A percentile compares a stretch with the other conserved stretches of the same genome.
phyloP scores from a whole-genome alignment of 2,797 vertebrate genomes.

The Sebastes trivittatus region DNA sequence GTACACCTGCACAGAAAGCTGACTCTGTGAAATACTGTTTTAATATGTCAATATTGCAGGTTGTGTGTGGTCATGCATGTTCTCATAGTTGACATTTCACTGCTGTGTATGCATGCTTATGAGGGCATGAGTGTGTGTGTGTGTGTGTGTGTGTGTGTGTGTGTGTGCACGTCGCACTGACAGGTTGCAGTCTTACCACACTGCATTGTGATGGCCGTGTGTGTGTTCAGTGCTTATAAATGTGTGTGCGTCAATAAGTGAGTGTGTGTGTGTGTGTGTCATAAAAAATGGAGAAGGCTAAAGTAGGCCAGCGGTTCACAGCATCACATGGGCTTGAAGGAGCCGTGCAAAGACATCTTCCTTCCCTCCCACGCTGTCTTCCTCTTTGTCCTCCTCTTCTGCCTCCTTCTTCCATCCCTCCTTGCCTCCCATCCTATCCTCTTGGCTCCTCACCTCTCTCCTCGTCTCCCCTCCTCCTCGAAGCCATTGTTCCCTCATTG shows the following conservation, averaged over 20 bases:
- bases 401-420: not conserved
- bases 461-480: not conserved
- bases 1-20: not conserved
- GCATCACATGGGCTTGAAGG: constrained; percentile 30
- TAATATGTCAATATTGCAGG: not conserved
- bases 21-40: not conserved
- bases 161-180: not conserved
- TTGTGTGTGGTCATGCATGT: not conserved
- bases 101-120: constrained; percentile 3
- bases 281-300: constrained; percentile 50
- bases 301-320: constrained; percentile 72
- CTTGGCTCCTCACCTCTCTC: not conserved
- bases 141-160: not conserved
- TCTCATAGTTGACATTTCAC: constrained; percentile 15
- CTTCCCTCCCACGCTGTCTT: not conserved
- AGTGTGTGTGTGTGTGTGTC: constrained; percentile 43
- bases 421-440: not conserved
- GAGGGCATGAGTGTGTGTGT: constrained; percentile 2
- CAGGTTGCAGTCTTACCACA: too few relatives aligned
- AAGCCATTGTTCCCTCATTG: not conserved
- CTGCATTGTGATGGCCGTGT: not conserved
- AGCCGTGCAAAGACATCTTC: not conserved
- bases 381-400: constrained; percentile 5
- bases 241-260: not conserved
- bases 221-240: not conserved